Base-by-base conservation (phyloP, 1,140 invertebrate genomes). In the Vanessa atalanta region DNA sequence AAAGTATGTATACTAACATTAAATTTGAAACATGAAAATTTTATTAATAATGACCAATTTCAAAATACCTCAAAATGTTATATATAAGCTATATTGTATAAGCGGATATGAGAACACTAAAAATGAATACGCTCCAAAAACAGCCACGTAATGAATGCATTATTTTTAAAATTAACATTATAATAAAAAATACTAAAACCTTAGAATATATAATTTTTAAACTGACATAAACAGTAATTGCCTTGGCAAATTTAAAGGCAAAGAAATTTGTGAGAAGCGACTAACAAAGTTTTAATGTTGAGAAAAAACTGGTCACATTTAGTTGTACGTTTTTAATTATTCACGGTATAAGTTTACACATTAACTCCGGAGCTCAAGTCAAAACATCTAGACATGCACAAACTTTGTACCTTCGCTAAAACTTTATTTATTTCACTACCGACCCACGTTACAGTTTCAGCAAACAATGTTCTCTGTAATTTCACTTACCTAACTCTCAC, bases 391-490 rank as follows among this genome's bases (percentile, higher is more conserved):
- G 60, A 64, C 61, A 53, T n/a, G 55, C 13, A n/a, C 48, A 31
- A 64, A 64, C 9, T 70, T 70, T 55, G 31, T 47, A 20, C 60
- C 63, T 61, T 47, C 47, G 61, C 51, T 53, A 37, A 71, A 71
- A 71, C 55, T 71, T 64, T 43, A 64, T 14, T 50, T 70, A 70
- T 70, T 70, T 51, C 60, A 47, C 55, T 70, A 37, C 51, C 51
- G 51, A 53, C 15, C 51, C 51, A 53, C 70, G 70, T 60, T 66
- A 72, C 70, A 73, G 47, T 73, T 80, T 75, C 63, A 43, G 68
- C 79, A 77, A 86, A 84, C 84, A 84, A 83, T 83, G 84, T 74
- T 72, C 77, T 82, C 73, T 79, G 75, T 82, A 86, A 83, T 81
- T 83, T 84, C 74, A 50, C 55, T 64, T 53, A 16, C 51, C 51